Percentiles rank a stretch among this genome's conserved stretches.
Evolutionary conservation across 2,113 vertebrate species (phyloP).

Genomic region (Hypanus sabinus): DNA sequence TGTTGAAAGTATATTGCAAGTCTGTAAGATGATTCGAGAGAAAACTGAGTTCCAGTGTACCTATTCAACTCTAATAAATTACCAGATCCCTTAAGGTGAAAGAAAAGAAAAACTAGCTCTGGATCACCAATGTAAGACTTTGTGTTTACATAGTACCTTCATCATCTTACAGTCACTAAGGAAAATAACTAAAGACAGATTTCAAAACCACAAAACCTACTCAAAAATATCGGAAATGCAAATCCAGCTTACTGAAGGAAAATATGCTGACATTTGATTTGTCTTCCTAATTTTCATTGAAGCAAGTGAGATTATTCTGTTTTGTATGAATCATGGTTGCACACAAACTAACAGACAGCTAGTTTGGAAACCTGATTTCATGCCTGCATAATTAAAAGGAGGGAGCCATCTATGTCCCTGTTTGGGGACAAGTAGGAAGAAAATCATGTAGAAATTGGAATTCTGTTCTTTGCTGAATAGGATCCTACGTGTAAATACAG

Average conservation of each 20-base stretch:
- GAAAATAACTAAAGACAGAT: neutral
- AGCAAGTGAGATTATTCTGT: neutral
- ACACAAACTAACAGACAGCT: neutral
- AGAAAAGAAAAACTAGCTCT: neutral
- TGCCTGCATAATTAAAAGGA: neutral
- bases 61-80: neutral
- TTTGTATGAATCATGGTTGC: neutral
- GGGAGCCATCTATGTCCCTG: neutral
- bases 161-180: neutral
- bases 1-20: neutral
- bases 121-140: neutral
- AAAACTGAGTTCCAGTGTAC: neutral
- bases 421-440: neutral
- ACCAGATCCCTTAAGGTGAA: neutral
- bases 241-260: too few species aligned
- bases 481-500: neutral
- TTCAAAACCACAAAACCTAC: too few species aligned
- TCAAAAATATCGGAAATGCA: neutral
- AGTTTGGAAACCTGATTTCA: neutral
- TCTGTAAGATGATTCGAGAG: neutral
- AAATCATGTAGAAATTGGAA: constrained; percentile 16
- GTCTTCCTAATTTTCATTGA: neutral
- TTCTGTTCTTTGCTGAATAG: neutral
- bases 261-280: neutral
- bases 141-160: neutral